Evolutionary conservation across 2,888 invertebrate genomes (phyloP).

Genomic region (Cataglyphis albicans): DNA sequence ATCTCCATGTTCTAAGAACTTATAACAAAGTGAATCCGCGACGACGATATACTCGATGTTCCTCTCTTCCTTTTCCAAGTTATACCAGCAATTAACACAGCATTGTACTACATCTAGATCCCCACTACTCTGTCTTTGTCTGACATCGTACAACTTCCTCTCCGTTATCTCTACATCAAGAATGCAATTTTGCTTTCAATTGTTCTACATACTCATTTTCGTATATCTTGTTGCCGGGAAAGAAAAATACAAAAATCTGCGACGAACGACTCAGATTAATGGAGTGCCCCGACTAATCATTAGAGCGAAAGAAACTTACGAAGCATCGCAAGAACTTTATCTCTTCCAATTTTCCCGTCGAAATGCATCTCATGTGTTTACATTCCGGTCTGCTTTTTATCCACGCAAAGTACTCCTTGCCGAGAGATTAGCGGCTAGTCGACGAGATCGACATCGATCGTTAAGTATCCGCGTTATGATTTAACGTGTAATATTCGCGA

Average conservation of each 20-base stretch:
- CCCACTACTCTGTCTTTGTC: conserved; percentile 11
- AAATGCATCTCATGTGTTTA: background rate
- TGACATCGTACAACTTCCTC: conserved; percentile 15
- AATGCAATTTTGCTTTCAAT: conserved; percentile 11
- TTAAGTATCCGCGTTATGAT: conserved; percentile 36
- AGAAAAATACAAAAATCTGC: background rate
- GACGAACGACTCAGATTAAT: conserved; percentile 5
- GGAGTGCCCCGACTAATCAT: background rate
- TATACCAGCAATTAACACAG: conserved; percentile 8
- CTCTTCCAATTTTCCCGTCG: conserved; percentile 11
- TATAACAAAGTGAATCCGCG: conserved; percentile 40
- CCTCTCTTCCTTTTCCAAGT: background rate
- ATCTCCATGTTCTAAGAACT: conserved; percentile 6
- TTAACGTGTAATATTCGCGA: conserved; percentile 27
- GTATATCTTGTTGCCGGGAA: background rate
- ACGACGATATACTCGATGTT: background rate
- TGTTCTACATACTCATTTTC: background rate
- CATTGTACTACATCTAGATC: background rate
- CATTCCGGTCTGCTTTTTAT: background rate
- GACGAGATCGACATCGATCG: conserved; percentile 32
- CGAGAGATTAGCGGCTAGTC: conserved; percentile 26
- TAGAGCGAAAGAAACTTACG: conserved; percentile 1
- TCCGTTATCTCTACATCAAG: conserved; percentile 15
- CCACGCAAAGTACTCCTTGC: conserved; percentile 6
- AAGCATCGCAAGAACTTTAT: background rate